A percentile compares a stretch with the other conserved stretches of the same genome.
phyloP scores from a whole-genome alignment of 1,140 invertebrate genomes.

The Aphelinus certus region DNA sequence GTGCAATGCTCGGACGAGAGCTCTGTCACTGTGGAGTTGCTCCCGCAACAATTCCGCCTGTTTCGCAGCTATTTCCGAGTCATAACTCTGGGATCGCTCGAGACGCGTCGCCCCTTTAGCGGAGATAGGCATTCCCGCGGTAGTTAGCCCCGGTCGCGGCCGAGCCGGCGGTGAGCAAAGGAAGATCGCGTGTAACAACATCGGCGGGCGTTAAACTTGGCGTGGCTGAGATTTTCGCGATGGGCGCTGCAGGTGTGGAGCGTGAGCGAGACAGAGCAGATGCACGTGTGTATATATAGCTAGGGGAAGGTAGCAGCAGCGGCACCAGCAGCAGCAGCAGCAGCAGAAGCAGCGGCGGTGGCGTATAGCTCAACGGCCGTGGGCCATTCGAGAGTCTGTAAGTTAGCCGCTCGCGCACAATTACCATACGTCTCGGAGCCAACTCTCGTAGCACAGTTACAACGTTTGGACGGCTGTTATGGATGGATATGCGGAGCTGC shows the following conservation, averaged over 20 bases:
- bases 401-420: constrained; percentile 59
- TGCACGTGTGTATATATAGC: constrained; percentile 30
- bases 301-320: constrained; percentile 48
- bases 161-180: no score
- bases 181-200: no score
- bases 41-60: no score
- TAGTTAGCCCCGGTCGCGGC: no score
- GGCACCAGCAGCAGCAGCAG: neutral
- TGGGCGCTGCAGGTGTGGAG: no score
- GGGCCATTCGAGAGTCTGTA: constrained; percentile 54
- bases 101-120: no score
- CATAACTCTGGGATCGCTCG: no score
- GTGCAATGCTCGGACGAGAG: no score
- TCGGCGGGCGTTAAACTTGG: constrained; percentile 49
- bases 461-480: constrained; percentile 53
- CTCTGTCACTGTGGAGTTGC: no score
- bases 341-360: neutral
- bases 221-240: constrained; percentile 36
- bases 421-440: constrained; percentile 59
- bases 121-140: no score
- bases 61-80: no score
- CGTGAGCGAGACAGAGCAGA: constrained; percentile 16
- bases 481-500: constrained; percentile 48
- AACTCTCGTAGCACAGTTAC: constrained; percentile 50
- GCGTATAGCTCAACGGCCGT: constrained; percentile 55